These are phyloP conservation scores for Ceratotherium simum DNA, from an alignment of 2,113 vertebrate genomes.

Conservation along the genomic window DNA sequence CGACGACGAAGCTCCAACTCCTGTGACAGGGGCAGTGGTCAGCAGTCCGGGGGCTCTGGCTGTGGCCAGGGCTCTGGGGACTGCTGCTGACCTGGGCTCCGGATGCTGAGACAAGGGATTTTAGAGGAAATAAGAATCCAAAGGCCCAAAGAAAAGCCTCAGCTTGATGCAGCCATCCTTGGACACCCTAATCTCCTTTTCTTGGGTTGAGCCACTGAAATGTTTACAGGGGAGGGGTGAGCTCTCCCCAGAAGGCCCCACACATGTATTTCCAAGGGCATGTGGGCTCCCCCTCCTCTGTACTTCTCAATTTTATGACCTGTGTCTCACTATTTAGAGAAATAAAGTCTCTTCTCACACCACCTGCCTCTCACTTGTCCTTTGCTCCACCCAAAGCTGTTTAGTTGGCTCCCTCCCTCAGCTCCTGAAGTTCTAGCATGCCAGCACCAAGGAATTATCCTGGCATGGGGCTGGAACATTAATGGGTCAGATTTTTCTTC, in stretches of 20 bases:
- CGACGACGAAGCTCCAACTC: neutral
- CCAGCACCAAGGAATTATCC: no score
- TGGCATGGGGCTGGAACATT: neutral
- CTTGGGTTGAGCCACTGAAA: neutral
- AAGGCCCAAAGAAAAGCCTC: neutral
- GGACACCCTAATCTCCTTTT: neutral
- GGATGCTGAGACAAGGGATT: neutral
- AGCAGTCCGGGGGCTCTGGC: neutral
- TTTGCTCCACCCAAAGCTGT: neutral
- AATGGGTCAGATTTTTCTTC: neutral
- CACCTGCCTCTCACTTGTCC: neutral
- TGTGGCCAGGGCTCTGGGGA: constrained; percentile 8
- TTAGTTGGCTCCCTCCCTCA: fast-evolving
- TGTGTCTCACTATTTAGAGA: neutral
- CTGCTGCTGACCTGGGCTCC: neutral
- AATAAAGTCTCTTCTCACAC: constrained; percentile 42
- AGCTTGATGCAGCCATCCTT: neutral
- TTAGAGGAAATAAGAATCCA: neutral
- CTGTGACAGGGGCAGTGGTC: neutral
- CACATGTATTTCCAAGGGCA: neutral
- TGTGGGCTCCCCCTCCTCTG: fast-evolving
- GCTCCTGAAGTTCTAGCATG: neutral
- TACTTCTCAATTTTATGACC: neutral
- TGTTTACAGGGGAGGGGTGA: no score
- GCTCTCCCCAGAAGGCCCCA: neutral